Evolutionary conservation across 2,113 vertebrate genomes (phyloP), one percentile per base, ranked within the genome.

Genomic region (Toxotes chatareus): DNA sequence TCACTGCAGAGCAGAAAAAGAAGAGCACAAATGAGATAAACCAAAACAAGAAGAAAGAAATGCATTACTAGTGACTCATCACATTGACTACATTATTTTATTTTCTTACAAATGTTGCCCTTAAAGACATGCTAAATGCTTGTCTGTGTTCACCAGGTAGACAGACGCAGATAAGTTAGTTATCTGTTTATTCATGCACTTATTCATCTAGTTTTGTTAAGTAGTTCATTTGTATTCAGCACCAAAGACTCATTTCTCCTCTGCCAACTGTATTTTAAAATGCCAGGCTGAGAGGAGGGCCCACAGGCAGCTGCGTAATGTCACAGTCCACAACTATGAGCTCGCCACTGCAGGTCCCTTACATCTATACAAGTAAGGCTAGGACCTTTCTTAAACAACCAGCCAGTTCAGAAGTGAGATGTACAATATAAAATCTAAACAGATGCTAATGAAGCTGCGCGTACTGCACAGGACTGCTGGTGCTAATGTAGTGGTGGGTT

Each of bases 401-500:
- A 27, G 27, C 23, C n/a, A 19, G 63, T 49, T 49, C 31, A 60
- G 7, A 3, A 31, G 23, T 63, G 40, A 57, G n/a, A 71, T 64
- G 3, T 12, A 40, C 44, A 23, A 32, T 76, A 63, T 17, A 17
- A 53, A 31, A 82, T 79, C 71, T 82, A 57, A 88, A 80, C 10
- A n/a, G 49, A 82, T 79, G 73, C 78, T 80, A 80, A 87, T 80
- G 49, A 86, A 66, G 38, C 36, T 11, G 34, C 19, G 12, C 53
- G 34, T 57, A 61, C 46, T 5, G 4, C 51, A 55, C 19, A 73
- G 44, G 73, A 32, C 46, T 34, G 55, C 62, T 57, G 44, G 38
- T 75, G 82, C 73, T 87, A 90, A 92, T 89, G 66, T 88, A 88
- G 79, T 63, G 42, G 31, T 63, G 62, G 63, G 78, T 71, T 86